phyloP scores from a whole-genome alignment of 2,113 vertebrate species.

The Athene noctua region DNA sequence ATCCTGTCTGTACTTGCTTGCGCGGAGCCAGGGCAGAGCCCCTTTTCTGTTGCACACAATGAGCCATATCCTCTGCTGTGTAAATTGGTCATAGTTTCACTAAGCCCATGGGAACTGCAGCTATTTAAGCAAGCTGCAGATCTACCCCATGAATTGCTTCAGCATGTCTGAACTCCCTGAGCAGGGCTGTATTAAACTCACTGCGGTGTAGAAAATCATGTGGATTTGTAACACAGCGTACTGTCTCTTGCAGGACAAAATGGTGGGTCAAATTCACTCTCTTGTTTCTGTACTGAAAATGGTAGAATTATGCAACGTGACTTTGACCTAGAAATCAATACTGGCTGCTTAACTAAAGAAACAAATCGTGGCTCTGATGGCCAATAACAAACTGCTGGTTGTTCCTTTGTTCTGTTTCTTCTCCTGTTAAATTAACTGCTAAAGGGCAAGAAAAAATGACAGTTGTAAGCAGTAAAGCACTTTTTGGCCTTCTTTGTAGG shows the following conservation, averaged over 20 bases:
- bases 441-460: slow-evolving; percentile 21
- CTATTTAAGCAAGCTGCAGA: neutral
- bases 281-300: neutral
- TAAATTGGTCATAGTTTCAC: neutral
- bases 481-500: slow-evolving; percentile 37
- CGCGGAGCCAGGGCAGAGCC: neutral
- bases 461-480: slow-evolving; percentile 4
- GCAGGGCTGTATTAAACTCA: neutral
- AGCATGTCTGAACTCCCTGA: neutral
- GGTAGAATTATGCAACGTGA: neutral
- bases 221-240: neutral
- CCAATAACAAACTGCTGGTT: slow-evolving; percentile 24
- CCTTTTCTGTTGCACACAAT: neutral
- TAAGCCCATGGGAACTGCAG: neutral
- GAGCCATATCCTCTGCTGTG: neutral
- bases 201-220: neutral
- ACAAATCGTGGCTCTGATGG: neutral
- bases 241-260: neutral
- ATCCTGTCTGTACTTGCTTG: neutral
- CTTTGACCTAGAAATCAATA: slow-evolving; percentile 38
- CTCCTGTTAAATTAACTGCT: slow-evolving; percentile 10
- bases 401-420: slow-evolving; percentile 22
- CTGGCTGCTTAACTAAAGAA: slow-evolving; percentile 38
- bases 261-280: neutral
- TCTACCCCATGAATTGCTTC: slow-evolving; percentile 11